phyloP scores from a whole-genome alignment of 2,113 vertebrate species.

The Cichladusa arquata region DNA sequence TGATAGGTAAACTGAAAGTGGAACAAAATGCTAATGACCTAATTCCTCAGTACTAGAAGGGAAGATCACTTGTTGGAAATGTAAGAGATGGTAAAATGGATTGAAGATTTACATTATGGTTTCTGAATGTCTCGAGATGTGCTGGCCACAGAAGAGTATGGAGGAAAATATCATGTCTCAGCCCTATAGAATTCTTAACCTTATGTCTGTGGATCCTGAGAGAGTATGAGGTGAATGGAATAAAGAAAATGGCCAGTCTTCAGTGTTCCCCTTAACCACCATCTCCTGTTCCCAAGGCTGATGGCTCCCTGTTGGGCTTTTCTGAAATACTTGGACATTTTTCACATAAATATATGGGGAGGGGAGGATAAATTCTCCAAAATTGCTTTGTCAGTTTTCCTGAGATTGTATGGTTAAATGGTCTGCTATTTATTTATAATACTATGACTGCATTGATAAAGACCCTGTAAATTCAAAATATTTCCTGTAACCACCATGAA shows the following conservation, averaged over 20 bases:
- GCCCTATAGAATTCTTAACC: neutral
- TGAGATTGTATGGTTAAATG: neutral
- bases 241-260: neutral
- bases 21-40: neutral
- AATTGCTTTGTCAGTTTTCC: neutral
- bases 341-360: neutral
- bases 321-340: rapidly evolving
- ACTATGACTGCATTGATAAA: neutral
- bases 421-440: neutral
- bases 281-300: neutral
- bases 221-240: neutral
- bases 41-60: neutral
- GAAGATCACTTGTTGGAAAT: neutral
- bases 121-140: neutral
- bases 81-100: neutral
- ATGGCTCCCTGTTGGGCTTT: neutral
- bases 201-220: neutral
- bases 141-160: neutral
- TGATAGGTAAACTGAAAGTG: neutral
- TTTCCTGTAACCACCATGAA: neutral
- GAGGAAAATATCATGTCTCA: neutral
- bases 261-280: neutral
- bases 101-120: neutral
- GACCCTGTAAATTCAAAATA: neutral
- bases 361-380: neutral